Conservation (phyloP, 2,888 invertebrate genomes). For the Parelbella ahira region DNA sequence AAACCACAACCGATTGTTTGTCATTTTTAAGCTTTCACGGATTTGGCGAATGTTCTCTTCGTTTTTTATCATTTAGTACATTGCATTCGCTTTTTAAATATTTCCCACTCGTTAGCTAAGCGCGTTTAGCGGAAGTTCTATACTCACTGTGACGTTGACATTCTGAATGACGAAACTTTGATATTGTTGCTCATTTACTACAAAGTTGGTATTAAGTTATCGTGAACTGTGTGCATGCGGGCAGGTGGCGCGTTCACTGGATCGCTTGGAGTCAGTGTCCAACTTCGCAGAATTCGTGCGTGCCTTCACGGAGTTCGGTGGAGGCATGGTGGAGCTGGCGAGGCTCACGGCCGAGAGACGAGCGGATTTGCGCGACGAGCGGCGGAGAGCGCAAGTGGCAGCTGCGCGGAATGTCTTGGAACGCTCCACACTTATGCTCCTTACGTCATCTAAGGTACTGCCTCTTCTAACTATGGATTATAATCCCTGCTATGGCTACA, state of each 20-base stretch:
- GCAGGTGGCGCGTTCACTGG: constrained; percentile 89
- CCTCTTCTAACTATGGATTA: too few relatives aligned
- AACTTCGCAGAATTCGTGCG: constrained; percentile 99
- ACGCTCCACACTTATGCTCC: constrained; percentile 96
- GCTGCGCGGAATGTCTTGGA: constrained; percentile 97
- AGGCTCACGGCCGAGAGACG: constrained; percentile 91
- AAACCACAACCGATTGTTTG: constrained; percentile 13
- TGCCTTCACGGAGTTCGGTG: constrained; percentile 98
- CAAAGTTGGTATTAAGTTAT: constrained; percentile 10
- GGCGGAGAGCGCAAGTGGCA: constrained; percentile 96
- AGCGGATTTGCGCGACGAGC: constrained; percentile 95
- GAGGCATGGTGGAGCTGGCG: constrained; percentile 99
- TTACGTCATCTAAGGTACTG: constrained; percentile 98
- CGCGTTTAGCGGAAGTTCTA: constrained; percentile 11
- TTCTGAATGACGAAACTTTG: constrained; percentile 3
- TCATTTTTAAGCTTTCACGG: constrained; percentile 24
- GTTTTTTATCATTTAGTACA: constrained; percentile 18
- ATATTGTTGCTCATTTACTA: not conserved
- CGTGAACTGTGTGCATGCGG: constrained; percentile 28
- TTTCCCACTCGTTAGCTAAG: constrained; percentile 12
- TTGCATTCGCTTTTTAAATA: constrained; percentile 16
- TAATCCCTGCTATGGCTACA: too few relatives aligned
- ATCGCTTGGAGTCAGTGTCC: constrained; percentile 91
- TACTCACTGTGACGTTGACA: not conserved
- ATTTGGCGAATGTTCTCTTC: constrained; percentile 18